Base-by-base conservation (phyloP, 2,888 invertebrate species). In the Polylopha cassiicola region DNA sequence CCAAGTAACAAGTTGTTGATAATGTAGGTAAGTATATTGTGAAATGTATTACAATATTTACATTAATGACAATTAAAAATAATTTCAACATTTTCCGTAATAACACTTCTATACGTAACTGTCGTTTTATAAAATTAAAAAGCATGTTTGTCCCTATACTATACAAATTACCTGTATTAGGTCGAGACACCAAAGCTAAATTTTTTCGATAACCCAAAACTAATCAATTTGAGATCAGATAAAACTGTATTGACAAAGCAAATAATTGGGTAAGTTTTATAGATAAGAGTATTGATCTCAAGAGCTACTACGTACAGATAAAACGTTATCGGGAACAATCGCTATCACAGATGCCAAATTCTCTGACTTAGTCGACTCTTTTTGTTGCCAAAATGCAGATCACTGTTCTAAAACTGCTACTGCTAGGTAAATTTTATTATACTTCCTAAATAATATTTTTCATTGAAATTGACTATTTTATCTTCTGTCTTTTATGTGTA, bases 331-430 rank as follows among this genome's bases (percentile, higher is more conserved):
- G 20, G 16, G 10, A 37, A 9, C 20, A 18, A 21, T 37, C 36
- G 23, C 28, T 13, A 34, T 13, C 21, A 9, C 24, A 27, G 18
- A 37, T 37, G 36, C 43, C 33, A 36, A 45, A 36, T 37, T 28
- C 23, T 43, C 44, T 49, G 46, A 52, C 21, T 55, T 52, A 62
- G 61, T 63, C 37, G 27, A 47, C 48, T 44, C 39, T 44, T 44
- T 49, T 44, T 34, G 36, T 51, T 56, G 34, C 14, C 39, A 64
- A 57, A 55, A 72, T 71, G 67, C 39, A 55, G 53, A 44, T 55
- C 45, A 47, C 41, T 23, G 34, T 41, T 13, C 30, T 46, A 38
- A 22, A 43, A 18, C 43, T 56, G 37, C 46, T 57, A 8, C 34
- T 63, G 27, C 28, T 65, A 15, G 59, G 71, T 70, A 9, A 65